These are phyloP conservation scores for Peucedramus taeniatus DNA, from an alignment of 2,113 vertebrate species.

Conservation along the genomic window DNA sequence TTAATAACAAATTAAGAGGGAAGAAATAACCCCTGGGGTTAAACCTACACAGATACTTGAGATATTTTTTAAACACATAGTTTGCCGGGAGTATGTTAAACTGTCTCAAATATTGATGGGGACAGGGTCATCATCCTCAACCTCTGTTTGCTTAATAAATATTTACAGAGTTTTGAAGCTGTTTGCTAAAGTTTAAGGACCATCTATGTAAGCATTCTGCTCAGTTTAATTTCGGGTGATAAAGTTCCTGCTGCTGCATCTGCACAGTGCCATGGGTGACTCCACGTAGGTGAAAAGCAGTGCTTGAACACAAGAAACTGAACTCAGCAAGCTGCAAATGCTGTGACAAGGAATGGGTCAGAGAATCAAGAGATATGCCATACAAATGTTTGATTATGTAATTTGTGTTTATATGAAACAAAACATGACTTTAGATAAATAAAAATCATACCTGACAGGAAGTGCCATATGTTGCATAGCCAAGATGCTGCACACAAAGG, in stretches of 20 bases:
- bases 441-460: not conserved
- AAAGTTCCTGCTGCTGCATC: not conserved
- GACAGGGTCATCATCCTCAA: not conserved
- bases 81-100: not conserved
- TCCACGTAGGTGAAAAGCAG: not conserved
- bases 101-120: not conserved
- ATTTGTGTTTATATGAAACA: not conserved
- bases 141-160: not conserved
- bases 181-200: not conserved
- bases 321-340: not conserved
- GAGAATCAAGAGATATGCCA: not conserved
- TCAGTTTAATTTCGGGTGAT: not conserved
- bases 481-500: not conserved
- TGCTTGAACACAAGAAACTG: not conserved
- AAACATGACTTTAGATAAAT: not conserved
- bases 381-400: not conserved
- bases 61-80: not conserved
- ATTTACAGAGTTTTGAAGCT: not conserved
- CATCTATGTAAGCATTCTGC: not conserved
- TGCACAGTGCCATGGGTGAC: not conserved
- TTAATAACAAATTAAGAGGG: not conserved
- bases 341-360: not conserved
- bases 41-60: not conserved
- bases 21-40: not conserved
- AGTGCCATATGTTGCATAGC: not conserved